Conservation (phyloP, 2,113 vertebrate species). For the Rhabdomys dilectus region DNA sequence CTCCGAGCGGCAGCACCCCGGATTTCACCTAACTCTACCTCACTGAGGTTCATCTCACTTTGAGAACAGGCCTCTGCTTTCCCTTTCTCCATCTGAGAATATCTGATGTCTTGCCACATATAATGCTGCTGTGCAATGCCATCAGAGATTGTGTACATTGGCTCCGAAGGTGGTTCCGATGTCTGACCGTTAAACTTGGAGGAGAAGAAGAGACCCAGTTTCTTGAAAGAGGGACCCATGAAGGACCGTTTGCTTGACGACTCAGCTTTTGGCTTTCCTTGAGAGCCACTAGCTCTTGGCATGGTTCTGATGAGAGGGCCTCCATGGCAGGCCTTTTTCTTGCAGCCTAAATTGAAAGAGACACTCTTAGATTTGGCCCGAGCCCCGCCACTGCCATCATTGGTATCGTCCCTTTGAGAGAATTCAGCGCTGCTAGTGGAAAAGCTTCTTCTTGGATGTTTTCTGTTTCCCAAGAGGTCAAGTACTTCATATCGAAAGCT, state of each 20-base stretch:
- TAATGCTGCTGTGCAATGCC: conserved; percentile 93
- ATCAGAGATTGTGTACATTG: conserved; percentile 95
- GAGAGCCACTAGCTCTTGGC: conserved; percentile 84
- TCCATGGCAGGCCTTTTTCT: conserved; percentile 89
- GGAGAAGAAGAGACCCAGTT: conserved; percentile 95
- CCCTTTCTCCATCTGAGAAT: conserved; percentile 89
- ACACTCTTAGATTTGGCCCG: conserved; percentile 89
- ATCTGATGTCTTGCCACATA: conserved; percentile 93
- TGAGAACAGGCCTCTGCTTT: conserved; percentile 89
- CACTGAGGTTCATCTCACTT: conserved; percentile 94
- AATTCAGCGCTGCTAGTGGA: conserved; percentile 94
- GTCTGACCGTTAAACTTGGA: conserved; percentile 94
- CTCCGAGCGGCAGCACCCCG: conserved; percentile 90
- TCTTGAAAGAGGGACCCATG: conserved; percentile 94
- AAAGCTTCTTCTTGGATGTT: conserved; percentile 93
- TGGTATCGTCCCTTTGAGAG: conserved; percentile 90
- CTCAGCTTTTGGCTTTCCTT: conserved; percentile 94
- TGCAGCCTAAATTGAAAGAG: conserved; percentile 88
- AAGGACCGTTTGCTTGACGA: conserved; percentile 91
- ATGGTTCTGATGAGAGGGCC: conserved; percentile 94
- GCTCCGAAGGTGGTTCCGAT: conserved; percentile 88
- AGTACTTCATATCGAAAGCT: conserved; percentile 98
- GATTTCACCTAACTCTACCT: conserved; percentile 90
- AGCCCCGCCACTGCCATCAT: conserved; percentile 86
- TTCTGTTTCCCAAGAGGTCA: conserved; percentile 96